Percentiles rank a stretch among this genome's conserved stretches.
Conservation (phyloP, 2,888 invertebrate genomes). For the Ophion ventricosus region DNA sequence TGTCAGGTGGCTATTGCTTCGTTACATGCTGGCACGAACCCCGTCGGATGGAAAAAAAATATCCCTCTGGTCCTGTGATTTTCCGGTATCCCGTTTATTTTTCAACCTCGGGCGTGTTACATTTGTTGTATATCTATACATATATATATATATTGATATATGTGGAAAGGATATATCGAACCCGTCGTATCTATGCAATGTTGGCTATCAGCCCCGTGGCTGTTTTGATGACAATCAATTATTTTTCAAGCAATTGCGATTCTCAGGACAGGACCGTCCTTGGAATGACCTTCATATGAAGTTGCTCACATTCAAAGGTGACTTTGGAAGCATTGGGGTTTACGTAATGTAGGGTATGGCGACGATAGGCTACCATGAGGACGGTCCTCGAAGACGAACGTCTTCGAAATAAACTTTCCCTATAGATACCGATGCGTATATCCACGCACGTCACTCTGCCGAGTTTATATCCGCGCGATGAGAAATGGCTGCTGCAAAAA, state of each 20-base stretch:
- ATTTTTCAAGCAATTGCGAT: not conserved
- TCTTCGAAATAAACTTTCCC: not conserved
- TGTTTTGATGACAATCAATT: not conserved
- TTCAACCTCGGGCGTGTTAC: slow-evolving; percentile 32
- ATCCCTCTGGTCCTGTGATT: slow-evolving; percentile 30
- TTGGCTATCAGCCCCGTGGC: not conserved
- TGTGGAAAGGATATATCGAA: no score
- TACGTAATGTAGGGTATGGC: not conserved
- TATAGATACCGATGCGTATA: not conserved
- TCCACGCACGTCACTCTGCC: slow-evolving; percentile 4
- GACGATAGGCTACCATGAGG: no score
- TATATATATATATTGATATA: not conserved
- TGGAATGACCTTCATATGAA: not conserved
- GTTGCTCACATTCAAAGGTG: not conserved
- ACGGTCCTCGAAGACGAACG: not conserved
- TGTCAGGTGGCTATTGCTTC: slow-evolving; percentile 46
- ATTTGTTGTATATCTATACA: slow-evolving; percentile 17
- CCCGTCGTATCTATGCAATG: no score
- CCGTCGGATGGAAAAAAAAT: slow-evolving; percentile 31
- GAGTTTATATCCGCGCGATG: slow-evolving; percentile 43
- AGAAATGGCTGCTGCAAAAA: slow-evolving; percentile 55
- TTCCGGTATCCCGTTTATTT: slow-evolving; percentile 40
- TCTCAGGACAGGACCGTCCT: not conserved
- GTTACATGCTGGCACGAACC: slow-evolving; percentile 49
- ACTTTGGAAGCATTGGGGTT: not conserved